Evolutionary conservation across 2,888 invertebrate genomes (phyloP).

Genomic region (Archaeoteleia sp.): DNA sequence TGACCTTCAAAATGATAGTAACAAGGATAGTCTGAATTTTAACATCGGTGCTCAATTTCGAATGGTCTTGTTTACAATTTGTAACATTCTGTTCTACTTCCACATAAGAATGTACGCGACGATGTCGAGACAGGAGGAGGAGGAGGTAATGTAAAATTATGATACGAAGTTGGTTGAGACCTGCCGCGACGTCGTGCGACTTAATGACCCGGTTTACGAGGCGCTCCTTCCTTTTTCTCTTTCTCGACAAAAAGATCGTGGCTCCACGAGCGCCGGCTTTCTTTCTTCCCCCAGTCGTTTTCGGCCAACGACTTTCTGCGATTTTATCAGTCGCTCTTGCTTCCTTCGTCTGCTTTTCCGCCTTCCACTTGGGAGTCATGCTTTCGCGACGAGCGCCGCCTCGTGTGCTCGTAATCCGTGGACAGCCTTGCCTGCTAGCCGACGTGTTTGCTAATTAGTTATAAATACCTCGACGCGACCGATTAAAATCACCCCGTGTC

Average conservation of each 20-base stretch:
- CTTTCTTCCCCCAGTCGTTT: constrained; percentile 54
- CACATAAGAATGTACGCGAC: too few species aligned
- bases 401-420: constrained; percentile 52
- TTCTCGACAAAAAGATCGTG: constrained; percentile 34
- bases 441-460: constrained; percentile 44
- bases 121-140: too few species aligned
- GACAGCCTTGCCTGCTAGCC: constrained; percentile 22
- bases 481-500: constrained; percentile 36
- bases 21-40: too few species aligned
- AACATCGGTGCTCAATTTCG: too few species aligned
- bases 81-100: too few species aligned
- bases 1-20: too few species aligned
- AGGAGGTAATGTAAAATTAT: too few species aligned
- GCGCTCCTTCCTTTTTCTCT: constrained; percentile 37
- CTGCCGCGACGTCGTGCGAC: constrained; percentile 31
- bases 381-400: constrained; percentile 59
- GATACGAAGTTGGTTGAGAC: too few species aligned
- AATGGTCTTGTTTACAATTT: too few species aligned
- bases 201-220: constrained; percentile 55
- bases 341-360: constrained; percentile 58
- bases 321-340: constrained; percentile 60
- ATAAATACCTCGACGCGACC: constrained; percentile 28
- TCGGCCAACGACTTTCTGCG: constrained; percentile 62
- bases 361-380: constrained; percentile 24
- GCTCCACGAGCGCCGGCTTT: constrained; percentile 26